A percentile compares a stretch with the other conserved stretches of the same genome.
phyloP scores from a whole-genome alignment of 1,140 invertebrate species.

The Reticulitermes speratus region DNA sequence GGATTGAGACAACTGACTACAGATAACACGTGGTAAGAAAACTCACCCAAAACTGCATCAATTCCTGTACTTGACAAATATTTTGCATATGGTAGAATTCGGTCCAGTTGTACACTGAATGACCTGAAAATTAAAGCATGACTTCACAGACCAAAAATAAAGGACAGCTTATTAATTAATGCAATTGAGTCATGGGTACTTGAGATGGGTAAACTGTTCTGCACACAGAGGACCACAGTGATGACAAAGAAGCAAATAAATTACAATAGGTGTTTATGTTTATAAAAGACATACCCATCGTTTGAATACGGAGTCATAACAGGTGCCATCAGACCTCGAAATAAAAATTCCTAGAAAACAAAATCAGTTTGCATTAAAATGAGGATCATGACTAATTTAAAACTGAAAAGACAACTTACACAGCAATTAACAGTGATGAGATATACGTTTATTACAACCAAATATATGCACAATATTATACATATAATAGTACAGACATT shows the following conservation, averaged over 20 bases:
- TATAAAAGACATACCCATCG: conserved; percentile 50
- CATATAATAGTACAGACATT: too few relatives aligned
- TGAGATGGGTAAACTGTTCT: not conserved
- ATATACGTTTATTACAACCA: too few relatives aligned
- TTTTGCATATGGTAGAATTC: conserved; percentile 22
- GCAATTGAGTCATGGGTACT: not conserved
- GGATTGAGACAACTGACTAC: not conserved
- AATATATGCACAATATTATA: too few relatives aligned
- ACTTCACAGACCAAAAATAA: not conserved
- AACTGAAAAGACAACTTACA: too few relatives aligned
- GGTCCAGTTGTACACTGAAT: not conserved
- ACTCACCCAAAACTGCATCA: conserved; percentile 25
- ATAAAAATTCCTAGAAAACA: conserved; percentile 40
- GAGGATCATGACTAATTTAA: too few relatives aligned
- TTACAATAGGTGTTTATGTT: not conserved
- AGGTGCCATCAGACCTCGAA: conserved; percentile 62
- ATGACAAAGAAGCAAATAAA: not conserved
- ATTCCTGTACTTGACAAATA: conserved; percentile 24
- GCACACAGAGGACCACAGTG: not conserved
- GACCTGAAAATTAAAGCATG: not conserved
- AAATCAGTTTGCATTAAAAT: not conserved
- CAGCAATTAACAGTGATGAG: too few relatives aligned
- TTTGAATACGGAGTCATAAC: conserved; percentile 66
- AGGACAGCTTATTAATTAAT: not conserved
- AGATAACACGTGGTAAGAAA: not conserved